Conservation (phyloP, 2,888 invertebrate genomes). For the Pseudococcus viburni region DNA sequence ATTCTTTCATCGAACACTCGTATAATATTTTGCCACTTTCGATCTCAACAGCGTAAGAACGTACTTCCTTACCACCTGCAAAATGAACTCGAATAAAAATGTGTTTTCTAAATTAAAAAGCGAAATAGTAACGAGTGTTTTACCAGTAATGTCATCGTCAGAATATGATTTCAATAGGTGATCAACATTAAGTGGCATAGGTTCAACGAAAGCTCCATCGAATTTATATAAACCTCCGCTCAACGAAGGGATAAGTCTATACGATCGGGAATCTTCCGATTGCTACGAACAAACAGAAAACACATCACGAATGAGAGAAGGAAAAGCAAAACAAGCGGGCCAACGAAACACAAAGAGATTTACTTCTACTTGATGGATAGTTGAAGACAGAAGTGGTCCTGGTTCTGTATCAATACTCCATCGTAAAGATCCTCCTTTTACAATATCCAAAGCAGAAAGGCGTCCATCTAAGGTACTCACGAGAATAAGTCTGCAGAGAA, state of each 20-base stretch:
- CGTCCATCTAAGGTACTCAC: conserved; percentile 93
- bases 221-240: conserved; percentile 93
- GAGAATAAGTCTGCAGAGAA: conserved; percentile 79
- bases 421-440: conserved; percentile 77
- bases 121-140: conserved; percentile 68
- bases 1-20: conserved; percentile 83
- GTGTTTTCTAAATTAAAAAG: neutral
- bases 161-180: conserved; percentile 88
- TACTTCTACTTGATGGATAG: conserved; percentile 90
- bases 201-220: conserved; percentile 89
- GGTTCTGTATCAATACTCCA: conserved; percentile 87
- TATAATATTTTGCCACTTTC: conserved; percentile 81
- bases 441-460: conserved; percentile 84
- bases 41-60: conserved; percentile 88
- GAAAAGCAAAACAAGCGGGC: neutral
- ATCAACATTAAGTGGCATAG: conserved; percentile 87
- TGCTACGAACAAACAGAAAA: conserved; percentile 74
- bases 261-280: conserved; percentile 86
- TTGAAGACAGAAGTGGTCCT: conserved; percentile 87
- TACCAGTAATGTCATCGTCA: conserved; percentile 87
- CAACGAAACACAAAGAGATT: conserved; percentile 51
- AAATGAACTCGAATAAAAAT: conserved; percentile 43
- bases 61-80: conserved; percentile 86
- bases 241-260: conserved; percentile 92
- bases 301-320: neutral